Conservation (phyloP, 2,888 invertebrate species). For the Parnassius mnemosyne region DNA sequence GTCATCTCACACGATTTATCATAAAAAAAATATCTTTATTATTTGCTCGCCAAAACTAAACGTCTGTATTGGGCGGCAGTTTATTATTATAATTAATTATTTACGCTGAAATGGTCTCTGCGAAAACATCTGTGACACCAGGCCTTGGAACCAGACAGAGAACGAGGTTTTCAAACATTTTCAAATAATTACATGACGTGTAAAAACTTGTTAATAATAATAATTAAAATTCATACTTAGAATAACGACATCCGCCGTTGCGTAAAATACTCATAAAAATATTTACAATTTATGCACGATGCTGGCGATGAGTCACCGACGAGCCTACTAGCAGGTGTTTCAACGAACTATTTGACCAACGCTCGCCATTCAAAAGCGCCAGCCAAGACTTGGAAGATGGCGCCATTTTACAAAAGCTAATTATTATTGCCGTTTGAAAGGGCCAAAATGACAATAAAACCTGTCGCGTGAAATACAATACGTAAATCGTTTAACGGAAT, state of each 20-base stretch:
- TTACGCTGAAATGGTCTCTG: no score
- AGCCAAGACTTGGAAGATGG: constrained; percentile 9
- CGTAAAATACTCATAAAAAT: constrained; percentile 5
- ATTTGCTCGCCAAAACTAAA: no score
- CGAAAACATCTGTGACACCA: no score
- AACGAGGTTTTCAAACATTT: no score
- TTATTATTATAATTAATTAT: no score
- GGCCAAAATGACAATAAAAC: constrained; percentile 6
- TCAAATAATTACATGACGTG: no score
- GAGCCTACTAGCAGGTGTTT: constrained; percentile 19
- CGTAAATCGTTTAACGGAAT: background rate
- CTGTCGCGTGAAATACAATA: background rate
- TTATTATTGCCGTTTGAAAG: background rate
- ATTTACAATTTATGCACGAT: constrained; percentile 8
- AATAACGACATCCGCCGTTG: constrained; percentile 4
- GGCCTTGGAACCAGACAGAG: no score
- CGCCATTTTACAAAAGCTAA: constrained; percentile 13
- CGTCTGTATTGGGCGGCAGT: no score
- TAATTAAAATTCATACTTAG: background rate
- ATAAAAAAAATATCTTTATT: no score
- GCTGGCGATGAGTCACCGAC: constrained; percentile 16
- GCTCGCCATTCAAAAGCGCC: constrained; percentile 11
- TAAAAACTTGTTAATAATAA: no score
- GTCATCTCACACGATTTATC: no score
- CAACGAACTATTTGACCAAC: constrained; percentile 4